Conservation (phyloP, 2,113 vertebrate genomes). For the Melanerpes aurifrons region DNA sequence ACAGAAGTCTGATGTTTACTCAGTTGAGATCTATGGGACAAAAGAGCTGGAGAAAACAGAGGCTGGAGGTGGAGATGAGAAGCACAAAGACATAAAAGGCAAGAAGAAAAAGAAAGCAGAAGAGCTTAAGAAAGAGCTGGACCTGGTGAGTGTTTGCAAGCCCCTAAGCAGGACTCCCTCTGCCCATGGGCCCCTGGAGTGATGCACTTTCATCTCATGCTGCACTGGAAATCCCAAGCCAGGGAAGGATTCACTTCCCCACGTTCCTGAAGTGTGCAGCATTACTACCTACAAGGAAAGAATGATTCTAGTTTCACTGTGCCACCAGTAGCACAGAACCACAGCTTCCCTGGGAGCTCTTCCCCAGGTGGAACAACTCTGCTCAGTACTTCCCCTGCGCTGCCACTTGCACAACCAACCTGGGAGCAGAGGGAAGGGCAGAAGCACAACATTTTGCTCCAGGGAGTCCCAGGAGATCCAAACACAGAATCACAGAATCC, state of each 20-base stretch:
- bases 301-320: neutral
- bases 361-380: neutral
- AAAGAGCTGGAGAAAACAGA: slow-evolving; percentile 52
- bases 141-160: slow-evolving; percentile 77
- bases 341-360: neutral
- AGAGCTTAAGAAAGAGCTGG: slow-evolving; percentile 72
- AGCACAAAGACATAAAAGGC: slow-evolving; percentile 55
- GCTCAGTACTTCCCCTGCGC: neutral
- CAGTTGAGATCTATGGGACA: slow-evolving; percentile 69
- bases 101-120: slow-evolving; percentile 57
- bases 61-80: slow-evolving; percentile 37
- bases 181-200: neutral
- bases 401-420: neutral
- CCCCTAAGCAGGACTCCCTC: neutral
- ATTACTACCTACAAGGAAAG: neutral
- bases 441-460: neutral
- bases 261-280: rapidly evolving
- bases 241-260: neutral
- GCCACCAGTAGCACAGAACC: neutral
- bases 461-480: neutral
- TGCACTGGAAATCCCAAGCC: neutral
- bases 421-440: neutral
- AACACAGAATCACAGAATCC: neutral
- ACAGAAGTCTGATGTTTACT: slow-evolving; percentile 75
- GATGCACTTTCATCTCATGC: neutral